Percentiles rank a stretch among this genome's conserved stretches.
phyloP scores from a whole-genome alignment of 2,113 vertebrate genomes.

The Catharus minimus region DNA sequence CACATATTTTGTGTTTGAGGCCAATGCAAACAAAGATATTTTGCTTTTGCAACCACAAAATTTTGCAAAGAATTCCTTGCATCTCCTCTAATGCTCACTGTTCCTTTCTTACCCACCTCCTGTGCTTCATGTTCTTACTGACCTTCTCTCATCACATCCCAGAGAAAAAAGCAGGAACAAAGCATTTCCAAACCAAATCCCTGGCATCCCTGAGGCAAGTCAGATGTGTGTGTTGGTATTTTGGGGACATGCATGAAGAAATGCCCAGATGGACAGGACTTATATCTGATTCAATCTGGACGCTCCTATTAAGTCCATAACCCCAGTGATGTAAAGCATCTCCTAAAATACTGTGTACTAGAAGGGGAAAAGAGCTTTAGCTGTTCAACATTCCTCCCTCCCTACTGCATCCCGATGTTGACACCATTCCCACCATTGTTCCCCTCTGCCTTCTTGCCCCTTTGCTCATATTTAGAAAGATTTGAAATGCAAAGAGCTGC shows the following conservation, averaged over 20 bases:
- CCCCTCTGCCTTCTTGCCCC: background rate
- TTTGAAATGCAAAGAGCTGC: background rate
- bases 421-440: background rate
- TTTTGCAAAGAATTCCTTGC: background rate
- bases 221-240: background rate
- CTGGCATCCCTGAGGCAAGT: background rate
- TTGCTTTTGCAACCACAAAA: slow-evolving; percentile 5
- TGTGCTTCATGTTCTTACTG: background rate
- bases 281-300: background rate
- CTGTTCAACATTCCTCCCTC: background rate
- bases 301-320: background rate
- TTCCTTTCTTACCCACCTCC: background rate
- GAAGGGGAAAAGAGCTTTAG: background rate
- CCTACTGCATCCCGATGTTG: background rate
- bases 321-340: background rate
- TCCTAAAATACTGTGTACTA: background rate
- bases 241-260: background rate
- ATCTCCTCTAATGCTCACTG: background rate
- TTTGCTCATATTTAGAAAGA: background rate
- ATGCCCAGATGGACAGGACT: background rate
- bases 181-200: background rate
- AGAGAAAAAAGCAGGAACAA: background rate
- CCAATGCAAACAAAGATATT: background rate
- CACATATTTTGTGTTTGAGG: background rate
- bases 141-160: background rate